A percentile compares a stretch with the other conserved stretches of the same genome.
Evolutionary conservation across 2,888 invertebrate genomes (phyloP).

Genomic region (Polyommatus icarus): DNA sequence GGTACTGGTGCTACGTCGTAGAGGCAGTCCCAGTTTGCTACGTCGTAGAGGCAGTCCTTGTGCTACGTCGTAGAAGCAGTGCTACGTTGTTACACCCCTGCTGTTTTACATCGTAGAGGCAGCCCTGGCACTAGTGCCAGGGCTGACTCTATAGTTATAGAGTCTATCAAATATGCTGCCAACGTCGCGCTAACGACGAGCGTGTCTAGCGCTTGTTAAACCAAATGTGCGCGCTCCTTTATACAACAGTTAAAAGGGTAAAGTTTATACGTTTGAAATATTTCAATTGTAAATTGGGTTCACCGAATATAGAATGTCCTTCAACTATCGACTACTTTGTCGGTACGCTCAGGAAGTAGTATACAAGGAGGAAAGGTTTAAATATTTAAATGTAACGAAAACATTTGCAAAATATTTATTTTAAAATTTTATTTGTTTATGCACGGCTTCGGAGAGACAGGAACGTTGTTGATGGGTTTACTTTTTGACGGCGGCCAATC

Average conservation of each 20-base stretch:
- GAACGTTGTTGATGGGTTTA: no score
- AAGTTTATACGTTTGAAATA: not conserved
- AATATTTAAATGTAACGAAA: no score
- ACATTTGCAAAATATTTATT: no score
- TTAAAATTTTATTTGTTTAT: no score
- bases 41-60: not conserved
- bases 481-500: no score
- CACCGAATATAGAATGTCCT: not conserved
- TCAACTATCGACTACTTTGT: not conserved
- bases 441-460: no score
- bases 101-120: not conserved
- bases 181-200: conserved; percentile 2
- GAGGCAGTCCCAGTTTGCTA: not conserved
- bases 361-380: not conserved
- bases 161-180: conserved; percentile 7
- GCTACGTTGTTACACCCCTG: not conserved
- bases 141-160: no score
- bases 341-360: not conserved
- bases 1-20: no score
- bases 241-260: not conserved
- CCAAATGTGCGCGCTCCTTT: conserved; percentile 5
- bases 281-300: not conserved
- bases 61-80: not conserved
- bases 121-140: not conserved
- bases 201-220: conserved; percentile 19